Base-by-base conservation (phyloP, 1,140 invertebrate species). In the Drepana arcuata region DNA sequence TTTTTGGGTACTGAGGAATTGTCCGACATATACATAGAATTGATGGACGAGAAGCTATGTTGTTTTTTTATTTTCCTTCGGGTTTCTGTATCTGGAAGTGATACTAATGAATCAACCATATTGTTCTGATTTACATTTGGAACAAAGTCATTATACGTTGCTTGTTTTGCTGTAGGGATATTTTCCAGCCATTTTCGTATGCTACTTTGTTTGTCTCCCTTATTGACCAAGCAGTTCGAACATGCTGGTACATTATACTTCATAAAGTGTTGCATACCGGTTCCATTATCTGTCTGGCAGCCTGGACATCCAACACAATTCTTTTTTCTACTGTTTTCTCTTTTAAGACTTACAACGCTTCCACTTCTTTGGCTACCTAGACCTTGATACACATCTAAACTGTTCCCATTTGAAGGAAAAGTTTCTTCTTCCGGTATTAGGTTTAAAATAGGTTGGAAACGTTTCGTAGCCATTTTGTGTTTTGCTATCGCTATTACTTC, bases 401-500 rank as follows among this genome's bases (percentile, higher is more conserved):
- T 74, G 24, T 81, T 68, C 33, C 85, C 78, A 29, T 77, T 58
- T 3, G 77, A 70, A 10, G 75, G 71, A 41, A 72, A 74, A 6
- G 64, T 82, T 48, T 89, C 89, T 70, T 94, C 93, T 83, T 96
- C 94, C 1, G 91, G 92, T 57, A 96, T 96, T 37, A 89, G 88
- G 35, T 89, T 86, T 1, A 96, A 78, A 34, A 89, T 90, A 7
- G 94, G 94, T 34, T 90, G 85, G 62, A 93, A 96, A 27, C 89
- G 86, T 79, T 94, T 95, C 0, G 88, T 84, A 16, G 87, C 86
- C 89, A 96, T 94, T 78, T 95, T 94, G 48, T 92, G 90, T 64
- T 94, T 95, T 1, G 93, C 93, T 23, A 94, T 91, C 10, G 91
- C 85, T 44, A 96, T 95, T 4, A 95, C 93, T 86, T 95, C 93